Base-by-base conservation (phyloP, 2,113 vertebrate genomes). In the Coreoperca whiteheadi region DNA sequence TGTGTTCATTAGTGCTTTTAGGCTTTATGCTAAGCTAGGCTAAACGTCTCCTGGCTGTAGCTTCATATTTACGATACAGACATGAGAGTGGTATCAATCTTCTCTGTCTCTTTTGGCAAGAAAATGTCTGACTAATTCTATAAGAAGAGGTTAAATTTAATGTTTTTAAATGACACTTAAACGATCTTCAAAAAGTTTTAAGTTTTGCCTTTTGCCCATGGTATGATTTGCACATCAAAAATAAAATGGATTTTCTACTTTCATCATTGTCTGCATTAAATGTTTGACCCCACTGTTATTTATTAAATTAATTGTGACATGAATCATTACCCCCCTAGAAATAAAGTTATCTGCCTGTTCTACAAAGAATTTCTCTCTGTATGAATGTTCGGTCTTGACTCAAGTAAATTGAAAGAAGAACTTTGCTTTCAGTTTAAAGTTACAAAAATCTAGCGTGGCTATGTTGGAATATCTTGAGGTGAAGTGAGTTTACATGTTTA, bases 401-500 rank as follows among this genome's bases (percentile, higher is more conserved):
- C 12, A 46, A 46, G 11, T 46, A 15, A 14, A 46, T 46, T 9
- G 1, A 46, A 46, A 46, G 43, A 46, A 46, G 3, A 46, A 46
- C 43, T 30, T 73, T 8, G 15, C 5, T 59, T 18, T 59, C 9
- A 50, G 10, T 50, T 51, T 68, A 30, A 3, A 43, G n/a, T 28
- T 32, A 59, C 16, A 74, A 63, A 30, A 64, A 18, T 48, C 39
- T 32, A 25, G 28, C 4, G 8, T 34, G 16, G 16, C 8, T 20
- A 5, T 10, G 32, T 30, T 28, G 50, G 8, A 54, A 32, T 12
- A 30, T 57, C 59, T 50, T 57, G 7, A 78, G 11, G 9, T 16
- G 21, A 53, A 8, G 4, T 53, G 21, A 2, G 12, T 70, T 68
- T 60, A 65, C 41, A 71, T 70, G 77, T 50, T 77, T 57, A 50